Evolutionary conservation across 37 sponge, comb jelly and placozoan species (phyloP).

Genomic region (Diacarnus erythraeanus): DNA sequence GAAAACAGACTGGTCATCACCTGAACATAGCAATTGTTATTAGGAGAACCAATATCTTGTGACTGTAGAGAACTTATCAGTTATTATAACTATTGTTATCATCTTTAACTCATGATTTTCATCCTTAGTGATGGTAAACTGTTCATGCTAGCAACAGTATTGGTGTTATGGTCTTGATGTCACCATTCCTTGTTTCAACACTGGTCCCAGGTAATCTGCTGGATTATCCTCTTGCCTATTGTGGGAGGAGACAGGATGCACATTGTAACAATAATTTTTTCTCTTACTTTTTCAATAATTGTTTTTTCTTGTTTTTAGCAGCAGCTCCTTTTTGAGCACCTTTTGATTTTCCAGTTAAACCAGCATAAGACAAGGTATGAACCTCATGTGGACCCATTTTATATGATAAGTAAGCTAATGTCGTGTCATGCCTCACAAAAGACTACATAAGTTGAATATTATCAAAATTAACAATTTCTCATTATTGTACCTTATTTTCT

Average conservation of each 20-base stretch:
- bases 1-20: constrained; percentile 63
- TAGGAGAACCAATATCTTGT: no score
- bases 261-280: neutral
- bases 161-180: no score
- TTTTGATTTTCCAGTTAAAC: constrained; percentile 1
- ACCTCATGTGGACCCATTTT: constrained; percentile 15
- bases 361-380: constrained; percentile 7
- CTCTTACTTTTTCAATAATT: neutral
- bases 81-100: no score
- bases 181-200: no score
- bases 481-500: neutral
- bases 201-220: no score
- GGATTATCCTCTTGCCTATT: no score
- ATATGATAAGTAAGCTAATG: constrained; percentile 46
- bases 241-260: no score
- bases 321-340: constrained; percentile 5
- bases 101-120: no score
- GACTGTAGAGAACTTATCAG: no score
- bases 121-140: no score
- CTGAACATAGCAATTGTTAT: no score
- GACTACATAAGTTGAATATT: neutral
- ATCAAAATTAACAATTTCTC: neutral
- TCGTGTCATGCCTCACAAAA: constrained; percentile 31
- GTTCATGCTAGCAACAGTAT: no score
- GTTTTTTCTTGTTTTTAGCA: neutral